Evolutionary conservation across 2,797 vertebrate species (phyloP).

Genomic region (Myripristis jacobus): DNA sequence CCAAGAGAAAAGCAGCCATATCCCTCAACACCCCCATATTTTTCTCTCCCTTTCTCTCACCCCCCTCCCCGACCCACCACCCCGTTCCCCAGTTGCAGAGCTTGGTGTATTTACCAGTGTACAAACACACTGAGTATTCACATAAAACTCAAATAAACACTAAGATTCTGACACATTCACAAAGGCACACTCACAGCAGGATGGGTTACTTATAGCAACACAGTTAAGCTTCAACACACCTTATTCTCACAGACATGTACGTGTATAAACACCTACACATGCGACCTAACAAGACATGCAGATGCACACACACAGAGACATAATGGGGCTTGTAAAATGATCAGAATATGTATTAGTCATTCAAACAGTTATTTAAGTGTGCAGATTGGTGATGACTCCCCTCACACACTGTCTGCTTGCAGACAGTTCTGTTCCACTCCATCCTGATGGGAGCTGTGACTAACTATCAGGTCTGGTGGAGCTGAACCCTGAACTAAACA

Average conservation of each 20-base stretch:
- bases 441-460: slow-evolving; percentile 58
- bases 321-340: slow-evolving; percentile 51
- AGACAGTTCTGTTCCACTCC: slow-evolving; percentile 35
- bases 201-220: slow-evolving; percentile 36
- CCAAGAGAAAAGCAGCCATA: slow-evolving; percentile 88
- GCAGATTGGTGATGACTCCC: slow-evolving; percentile 46
- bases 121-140: slow-evolving; percentile 38
- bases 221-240: slow-evolving; percentile 6
- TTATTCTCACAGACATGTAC: slow-evolving; percentile 46
- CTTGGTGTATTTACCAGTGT: slow-evolving; percentile 69
- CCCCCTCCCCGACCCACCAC: slow-evolving; percentile 25
- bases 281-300: slow-evolving; percentile 32
- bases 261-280: slow-evolving; percentile 37
- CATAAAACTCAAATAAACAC: slow-evolving; percentile 43
- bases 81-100: slow-evolving; percentile 75
- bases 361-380: slow-evolving; percentile 55
- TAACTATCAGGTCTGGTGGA: slow-evolving; percentile 54
- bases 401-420: slow-evolving; percentile 41
- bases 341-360: slow-evolving; percentile 59
- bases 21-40: slow-evolving; percentile 83
- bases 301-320: slow-evolving; percentile 11
- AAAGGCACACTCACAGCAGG: slow-evolving; percentile 26
- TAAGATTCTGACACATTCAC: slow-evolving; percentile 16
- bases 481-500: slow-evolving; percentile 62
- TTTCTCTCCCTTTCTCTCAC: slow-evolving; percentile 68